Base-by-base conservation (phyloP, 2,888 invertebrate genomes). In the Cephus spinipes region DNA sequence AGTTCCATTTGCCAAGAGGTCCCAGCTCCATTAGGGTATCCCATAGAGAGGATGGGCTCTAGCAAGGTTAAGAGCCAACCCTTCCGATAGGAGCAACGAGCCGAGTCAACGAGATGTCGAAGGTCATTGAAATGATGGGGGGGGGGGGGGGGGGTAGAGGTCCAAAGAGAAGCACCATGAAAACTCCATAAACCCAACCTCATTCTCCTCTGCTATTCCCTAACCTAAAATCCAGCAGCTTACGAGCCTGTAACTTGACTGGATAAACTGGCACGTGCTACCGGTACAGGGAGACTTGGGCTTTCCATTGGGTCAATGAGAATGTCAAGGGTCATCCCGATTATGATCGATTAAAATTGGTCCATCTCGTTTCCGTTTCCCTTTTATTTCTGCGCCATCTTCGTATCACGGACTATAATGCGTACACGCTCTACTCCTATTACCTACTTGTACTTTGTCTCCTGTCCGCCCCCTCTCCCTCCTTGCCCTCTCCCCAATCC, bases 291-390 rank as follows among this genome's bases (percentile, higher is more conserved):
- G 1, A 9, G 2, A 23, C 23, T 55, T 40, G 4, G 40, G 12
- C 15, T 40, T 55, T 15, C 40, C 55, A 23, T 55, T 55, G 55
- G 55, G 23, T 55, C 55, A 55, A 55, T 55, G 23, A 9, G 23
- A 1, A 55, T 23, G 55, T 36, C 78, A 15, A 15, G 34, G 34
- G 33, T 32, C 30, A n/a, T 30, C 36, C 15, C 30, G 32, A 74
- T 76, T 69, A 73, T 78, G 79, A 79, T 79, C 75, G 75, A 74
- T 74, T 79, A 68, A 77, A 69, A 77, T 77, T 11, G 71, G 35
- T 36, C 34, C 4, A 15, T 23, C 23, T 23, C 23, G 9, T 1
- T 55, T 55, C 2, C 55, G 23, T 6, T 55, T 23, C 55, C 23
- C 55, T 55, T 55, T 23, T 23, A 4, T 2, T 9, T 55, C 55